A percentile compares a stretch with the other conserved stretches of the same genome.
Evolutionary conservation across 1,140 invertebrate genomes (phyloP).

Genomic region (Dendroctonus valens): DNA sequence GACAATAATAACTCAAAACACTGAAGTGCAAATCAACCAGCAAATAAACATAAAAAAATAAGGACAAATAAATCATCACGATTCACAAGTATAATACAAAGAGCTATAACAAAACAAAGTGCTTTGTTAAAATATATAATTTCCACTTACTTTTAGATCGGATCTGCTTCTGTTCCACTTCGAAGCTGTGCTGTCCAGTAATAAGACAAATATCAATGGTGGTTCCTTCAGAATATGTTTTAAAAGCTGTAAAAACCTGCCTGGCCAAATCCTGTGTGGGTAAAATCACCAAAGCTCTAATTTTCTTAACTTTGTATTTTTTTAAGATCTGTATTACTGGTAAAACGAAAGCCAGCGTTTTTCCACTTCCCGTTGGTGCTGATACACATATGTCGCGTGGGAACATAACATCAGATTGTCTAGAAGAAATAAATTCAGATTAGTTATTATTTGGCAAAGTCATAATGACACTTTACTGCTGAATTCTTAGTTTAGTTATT

Average conservation of each 20-base stretch:
- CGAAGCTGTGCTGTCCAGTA: slow-evolving; percentile 69
- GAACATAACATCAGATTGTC: slow-evolving; percentile 60
- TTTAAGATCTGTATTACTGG: slow-evolving; percentile 80
- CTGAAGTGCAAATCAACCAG: not conserved
- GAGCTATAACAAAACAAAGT: slow-evolving; percentile 13
- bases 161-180: slow-evolving; percentile 73
- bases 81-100: not conserved
- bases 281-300: slow-evolving; percentile 84
- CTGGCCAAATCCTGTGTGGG: slow-evolving; percentile 89
- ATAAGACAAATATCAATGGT: slow-evolving; percentile 72
- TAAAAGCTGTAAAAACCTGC: slow-evolving; percentile 85
- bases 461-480: not conserved
- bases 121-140: not conserved
- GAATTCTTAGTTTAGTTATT: too few species aligned
- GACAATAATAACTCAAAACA: too few species aligned
- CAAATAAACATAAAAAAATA: not conserved
- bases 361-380: slow-evolving; percentile 96
- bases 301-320: slow-evolving; percentile 55
- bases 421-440: slow-evolving; percentile 39
- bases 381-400: slow-evolving; percentile 93
- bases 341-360: slow-evolving; percentile 92
- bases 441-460: slow-evolving; percentile 48
- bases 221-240: slow-evolving; percentile 69
- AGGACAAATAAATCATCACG: not conserved
- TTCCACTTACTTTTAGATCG: slow-evolving; percentile 62